Percentiles rank a stretch among this genome's conserved stretches.
Conservation (phyloP, 2,888 invertebrate species). For the Cabera pusaria region DNA sequence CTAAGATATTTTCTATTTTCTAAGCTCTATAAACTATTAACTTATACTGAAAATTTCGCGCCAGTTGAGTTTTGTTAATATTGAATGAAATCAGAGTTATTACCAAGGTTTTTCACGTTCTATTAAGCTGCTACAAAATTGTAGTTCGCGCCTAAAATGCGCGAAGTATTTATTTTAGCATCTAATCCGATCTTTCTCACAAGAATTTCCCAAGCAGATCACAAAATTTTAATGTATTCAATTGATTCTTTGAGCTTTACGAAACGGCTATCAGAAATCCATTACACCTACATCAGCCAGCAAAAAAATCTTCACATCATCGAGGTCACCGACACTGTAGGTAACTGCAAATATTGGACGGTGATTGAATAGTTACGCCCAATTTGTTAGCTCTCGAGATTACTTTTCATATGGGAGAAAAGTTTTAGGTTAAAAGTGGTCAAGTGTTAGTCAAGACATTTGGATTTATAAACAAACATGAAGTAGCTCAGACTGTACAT, state of each 20-base stretch:
- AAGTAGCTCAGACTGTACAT: not conserved
- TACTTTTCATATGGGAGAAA: slow-evolving; percentile 8
- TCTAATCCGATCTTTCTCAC: not conserved
- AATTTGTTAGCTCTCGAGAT: slow-evolving; percentile 25
- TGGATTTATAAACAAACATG: no score
- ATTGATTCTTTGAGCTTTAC: slow-evolving; percentile 7
- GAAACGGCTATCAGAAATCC: slow-evolving; percentile 19
- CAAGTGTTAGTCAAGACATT: slow-evolving; percentile 11
- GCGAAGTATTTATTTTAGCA: no score
- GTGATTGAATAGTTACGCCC: slow-evolving; percentile 32
- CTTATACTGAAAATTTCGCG: no score
- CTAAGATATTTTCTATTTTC: no score
- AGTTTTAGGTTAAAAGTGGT: slow-evolving; percentile 14
- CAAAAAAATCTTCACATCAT: slow-evolving; percentile 32
- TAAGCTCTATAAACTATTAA: no score
- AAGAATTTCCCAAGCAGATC: slow-evolving; percentile 1
- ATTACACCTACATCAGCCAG: slow-evolving; percentile 10
- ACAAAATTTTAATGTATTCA: slow-evolving; percentile 1
- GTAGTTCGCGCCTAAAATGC: no score
- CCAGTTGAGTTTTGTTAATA: no score
- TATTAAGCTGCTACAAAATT: no score
- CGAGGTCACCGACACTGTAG: slow-evolving; percentile 42
- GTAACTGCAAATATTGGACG: slow-evolving; percentile 43
- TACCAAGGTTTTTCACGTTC: no score
- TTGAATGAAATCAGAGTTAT: no score